These are phyloP conservation scores for Bradynema listronoti DNA, from an alignment of 1,140 invertebrate species.

Conservation along the genomic window DNA sequence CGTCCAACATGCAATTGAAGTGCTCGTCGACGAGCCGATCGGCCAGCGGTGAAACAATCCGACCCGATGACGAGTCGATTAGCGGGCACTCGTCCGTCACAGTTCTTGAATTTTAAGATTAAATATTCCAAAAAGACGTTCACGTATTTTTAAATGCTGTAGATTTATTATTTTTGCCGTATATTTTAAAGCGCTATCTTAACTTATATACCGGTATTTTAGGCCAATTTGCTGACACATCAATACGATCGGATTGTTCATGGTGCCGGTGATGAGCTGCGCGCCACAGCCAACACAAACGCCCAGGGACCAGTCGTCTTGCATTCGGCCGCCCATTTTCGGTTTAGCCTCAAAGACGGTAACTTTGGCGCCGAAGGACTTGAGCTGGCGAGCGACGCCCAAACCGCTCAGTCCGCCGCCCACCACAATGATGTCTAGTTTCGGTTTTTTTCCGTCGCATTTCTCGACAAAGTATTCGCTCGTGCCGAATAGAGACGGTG, in stretches of 20 bases:
- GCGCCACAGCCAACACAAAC: slow-evolving; percentile 59
- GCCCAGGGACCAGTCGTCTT: slow-evolving; percentile 56
- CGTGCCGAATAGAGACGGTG: slow-evolving; percentile 2
- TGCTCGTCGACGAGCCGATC: slow-evolving; percentile 60
- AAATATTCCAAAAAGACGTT: neutral
- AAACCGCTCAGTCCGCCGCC: slow-evolving; percentile 61
- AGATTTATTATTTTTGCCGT: slow-evolving; percentile 18
- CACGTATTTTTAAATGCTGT: slow-evolving; percentile 5
- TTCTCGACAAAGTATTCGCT: neutral
- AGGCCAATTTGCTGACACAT: slow-evolving; percentile 59
- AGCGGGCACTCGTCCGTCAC: slow-evolving; percentile 45
- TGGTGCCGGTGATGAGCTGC: slow-evolving; percentile 59
- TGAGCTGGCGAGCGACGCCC: slow-evolving; percentile 60
- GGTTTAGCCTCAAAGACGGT: slow-evolving; percentile 60
- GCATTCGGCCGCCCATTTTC: slow-evolving; percentile 60
- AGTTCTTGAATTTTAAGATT: slow-evolving; percentile 25
- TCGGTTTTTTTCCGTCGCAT: slow-evolving; percentile 6
- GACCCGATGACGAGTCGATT: slow-evolving; percentile 46
- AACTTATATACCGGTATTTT: slow-evolving; percentile 27
- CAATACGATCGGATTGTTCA: slow-evolving; percentile 62
- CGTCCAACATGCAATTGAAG: slow-evolving; percentile 60
- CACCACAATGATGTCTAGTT: slow-evolving; percentile 59
- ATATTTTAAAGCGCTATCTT: slow-evolving; percentile 1
- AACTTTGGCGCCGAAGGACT: slow-evolving; percentile 59
- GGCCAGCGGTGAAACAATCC: slow-evolving; percentile 40